Percentiles rank a stretch among this genome's conserved stretches.
Evolutionary conservation across 2,113 vertebrate species (phyloP).

Genomic region (Proterorhinus semilunaris): DNA sequence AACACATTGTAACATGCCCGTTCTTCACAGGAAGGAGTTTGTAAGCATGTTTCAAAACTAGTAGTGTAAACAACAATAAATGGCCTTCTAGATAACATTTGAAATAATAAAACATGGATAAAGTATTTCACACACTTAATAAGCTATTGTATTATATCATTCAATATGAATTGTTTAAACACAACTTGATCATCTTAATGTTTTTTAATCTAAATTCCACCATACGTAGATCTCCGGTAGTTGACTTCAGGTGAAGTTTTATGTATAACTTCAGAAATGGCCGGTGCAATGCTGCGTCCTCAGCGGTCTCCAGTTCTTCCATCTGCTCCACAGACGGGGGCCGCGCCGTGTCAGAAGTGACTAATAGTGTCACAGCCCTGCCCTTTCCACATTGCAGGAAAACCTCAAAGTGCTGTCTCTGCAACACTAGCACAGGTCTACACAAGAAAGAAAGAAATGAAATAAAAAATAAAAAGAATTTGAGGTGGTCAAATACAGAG

Average conservation of each 20-base stretch:
- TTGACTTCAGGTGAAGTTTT: constrained; percentile 6
- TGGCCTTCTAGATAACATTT: no score
- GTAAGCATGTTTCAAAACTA: no score
- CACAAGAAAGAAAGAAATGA: constrained; percentile 9
- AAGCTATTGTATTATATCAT: no score
- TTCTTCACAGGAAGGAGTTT: no score
- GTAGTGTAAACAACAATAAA: no score
- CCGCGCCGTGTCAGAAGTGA: constrained; percentile 68
- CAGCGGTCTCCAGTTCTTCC: constrained; percentile 51
- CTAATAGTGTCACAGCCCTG: constrained; percentile 59
- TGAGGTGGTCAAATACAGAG: constrained; percentile 41
- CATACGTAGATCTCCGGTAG: neutral
- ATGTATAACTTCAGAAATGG: constrained; percentile 28
- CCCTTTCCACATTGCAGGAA: constrained; percentile 37
- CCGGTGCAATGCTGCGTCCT: constrained; percentile 30
- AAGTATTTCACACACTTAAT: no score
- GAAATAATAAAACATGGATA: no score
- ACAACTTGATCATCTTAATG: no score
- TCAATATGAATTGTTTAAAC: no score
- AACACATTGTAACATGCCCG: no score
- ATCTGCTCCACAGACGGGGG: constrained; percentile 55
- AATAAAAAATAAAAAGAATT: constrained; percentile 46
- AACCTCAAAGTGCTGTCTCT: constrained; percentile 61
- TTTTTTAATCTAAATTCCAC: constrained; percentile 47
- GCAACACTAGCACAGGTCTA: constrained; percentile 39